phyloP scores from a whole-genome alignment of 2,113 vertebrate genomes.

The Circaetus cinerascens region DNA sequence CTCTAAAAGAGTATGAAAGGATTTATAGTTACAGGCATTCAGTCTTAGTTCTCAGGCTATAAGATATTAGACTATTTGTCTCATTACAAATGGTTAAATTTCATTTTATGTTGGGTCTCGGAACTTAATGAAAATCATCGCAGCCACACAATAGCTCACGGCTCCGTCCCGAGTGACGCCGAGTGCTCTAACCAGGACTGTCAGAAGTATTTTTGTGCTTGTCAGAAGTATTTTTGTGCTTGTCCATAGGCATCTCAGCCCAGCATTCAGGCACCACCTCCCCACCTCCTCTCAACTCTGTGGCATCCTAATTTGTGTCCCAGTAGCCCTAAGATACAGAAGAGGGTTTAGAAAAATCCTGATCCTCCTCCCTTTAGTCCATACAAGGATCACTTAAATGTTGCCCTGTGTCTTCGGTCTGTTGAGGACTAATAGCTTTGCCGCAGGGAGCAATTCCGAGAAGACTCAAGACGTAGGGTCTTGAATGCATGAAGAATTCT shows the following conservation, averaged over 20 bases:
- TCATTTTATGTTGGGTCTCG: neutral
- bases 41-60: neutral
- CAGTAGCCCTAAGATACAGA: neutral
- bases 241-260: neutral
- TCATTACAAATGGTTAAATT: neutral
- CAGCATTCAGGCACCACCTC: neutral
- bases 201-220: neutral
- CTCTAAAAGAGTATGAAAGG: neutral
- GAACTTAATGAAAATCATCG: neutral
- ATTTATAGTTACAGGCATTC: neutral
- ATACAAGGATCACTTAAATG: too few species aligned
- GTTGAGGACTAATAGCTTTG: neutral
- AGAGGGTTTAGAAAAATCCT: neutral
- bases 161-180: rapidly evolving
- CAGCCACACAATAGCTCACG: neutral
- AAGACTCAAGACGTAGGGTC: rapidly evolving
- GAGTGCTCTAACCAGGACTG: neutral
- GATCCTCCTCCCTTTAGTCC: neutral
- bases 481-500: neutral
- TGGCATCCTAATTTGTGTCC: neutral
- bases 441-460: rapidly evolving
- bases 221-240: neutral
- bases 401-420: neutral
- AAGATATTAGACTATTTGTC: neutral
- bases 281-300: neutral